These are phyloP conservation scores for Nibea coibor DNA, from an alignment of 2,113 vertebrate genomes.

Conservation along the genomic window DNA sequence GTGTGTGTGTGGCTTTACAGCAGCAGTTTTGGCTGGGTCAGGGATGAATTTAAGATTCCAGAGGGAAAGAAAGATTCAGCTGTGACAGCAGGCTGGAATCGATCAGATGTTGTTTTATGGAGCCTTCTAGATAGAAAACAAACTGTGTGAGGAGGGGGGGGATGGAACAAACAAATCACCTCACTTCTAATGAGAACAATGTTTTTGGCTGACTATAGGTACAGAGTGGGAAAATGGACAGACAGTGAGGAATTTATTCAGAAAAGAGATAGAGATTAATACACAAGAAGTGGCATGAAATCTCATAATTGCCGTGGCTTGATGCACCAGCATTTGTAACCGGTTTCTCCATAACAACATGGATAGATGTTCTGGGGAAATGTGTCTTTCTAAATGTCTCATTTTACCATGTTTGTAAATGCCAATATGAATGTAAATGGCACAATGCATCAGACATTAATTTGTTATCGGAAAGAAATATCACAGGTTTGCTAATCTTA, in stretches of 20 bases:
- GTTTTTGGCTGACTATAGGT: conserved; percentile 22
- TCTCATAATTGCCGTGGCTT: neutral
- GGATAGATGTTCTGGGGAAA: neutral
- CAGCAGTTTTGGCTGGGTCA: conserved; percentile 36
- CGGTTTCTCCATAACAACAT: neutral
- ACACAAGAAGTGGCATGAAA: neutral
- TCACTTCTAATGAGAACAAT: conserved; percentile 13
- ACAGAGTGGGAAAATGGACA: neutral
- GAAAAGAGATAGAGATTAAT: neutral
- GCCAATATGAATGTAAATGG: neutral
- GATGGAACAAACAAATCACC: conserved; percentile 46
- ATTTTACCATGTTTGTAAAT: no score
- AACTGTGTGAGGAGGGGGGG: neutral
- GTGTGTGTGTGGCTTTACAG: conserved; percentile 19
- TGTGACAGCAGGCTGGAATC: conserved; percentile 30
- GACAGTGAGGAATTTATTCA: no score
- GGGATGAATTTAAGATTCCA: conserved; percentile 54
- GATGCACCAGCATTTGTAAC: neutral
- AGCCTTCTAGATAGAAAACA: conserved; percentile 55
- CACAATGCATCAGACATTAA: neutral
- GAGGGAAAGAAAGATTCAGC: conserved; percentile 26
- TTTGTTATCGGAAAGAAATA: conserved; percentile 4
- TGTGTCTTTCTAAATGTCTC: neutral
- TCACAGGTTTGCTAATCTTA: neutral
- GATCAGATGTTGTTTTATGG: conserved; percentile 65